A percentile compares a stretch with the other conserved stretches of the same genome.
Evolutionary conservation across 2,113 vertebrate genomes (phyloP).

Genomic region (Phycodurus eques): DNA sequence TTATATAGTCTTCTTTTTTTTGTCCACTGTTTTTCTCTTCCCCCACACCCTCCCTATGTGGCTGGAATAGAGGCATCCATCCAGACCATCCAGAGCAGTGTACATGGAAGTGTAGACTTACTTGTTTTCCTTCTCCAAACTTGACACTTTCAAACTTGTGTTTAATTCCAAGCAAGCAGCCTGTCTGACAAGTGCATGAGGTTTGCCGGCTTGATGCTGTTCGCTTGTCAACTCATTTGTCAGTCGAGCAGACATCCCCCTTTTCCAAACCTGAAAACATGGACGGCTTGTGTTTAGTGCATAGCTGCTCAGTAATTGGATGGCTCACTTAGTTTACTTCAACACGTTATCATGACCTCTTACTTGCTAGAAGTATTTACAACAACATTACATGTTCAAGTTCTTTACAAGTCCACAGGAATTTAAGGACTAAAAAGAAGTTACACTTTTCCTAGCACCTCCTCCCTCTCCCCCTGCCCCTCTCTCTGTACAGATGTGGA

Average conservation of each 20-base stretch:
- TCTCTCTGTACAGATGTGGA: constrained; percentile 84
- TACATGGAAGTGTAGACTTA: constrained; percentile 10
- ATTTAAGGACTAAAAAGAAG: constrained; percentile 4
- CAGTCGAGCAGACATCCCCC: constrained; percentile 13
- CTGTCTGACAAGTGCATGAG: constrained; percentile 24
- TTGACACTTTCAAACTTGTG: constrained; percentile 10
- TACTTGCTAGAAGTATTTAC: constrained; percentile 20
- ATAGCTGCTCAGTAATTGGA: neutral
- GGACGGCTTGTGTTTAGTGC: neutral
- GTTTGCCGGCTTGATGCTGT: constrained; percentile 17
- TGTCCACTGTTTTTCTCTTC: constrained; percentile 21
- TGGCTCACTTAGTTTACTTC: neutral
- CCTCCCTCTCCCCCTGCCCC: neutral
- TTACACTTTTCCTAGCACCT: neutral
- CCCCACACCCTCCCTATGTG: constrained; percentile 18
- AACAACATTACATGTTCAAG: constrained; percentile 12
- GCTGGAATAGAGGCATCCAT: neutral
- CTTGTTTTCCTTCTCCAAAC: neutral
- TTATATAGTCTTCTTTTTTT: constrained; percentile 42
- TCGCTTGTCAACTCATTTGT: constrained; percentile 24
- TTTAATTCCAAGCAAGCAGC: neutral
- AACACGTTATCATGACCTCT: constrained; percentile 26
- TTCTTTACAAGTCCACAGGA: neutral
- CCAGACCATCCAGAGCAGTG: constrained; percentile 14
- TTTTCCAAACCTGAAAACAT: constrained; percentile 15